Evolutionary conservation across 2,888 invertebrate genomes (phyloP).

Genomic region (Eupithecia inturbata): DNA sequence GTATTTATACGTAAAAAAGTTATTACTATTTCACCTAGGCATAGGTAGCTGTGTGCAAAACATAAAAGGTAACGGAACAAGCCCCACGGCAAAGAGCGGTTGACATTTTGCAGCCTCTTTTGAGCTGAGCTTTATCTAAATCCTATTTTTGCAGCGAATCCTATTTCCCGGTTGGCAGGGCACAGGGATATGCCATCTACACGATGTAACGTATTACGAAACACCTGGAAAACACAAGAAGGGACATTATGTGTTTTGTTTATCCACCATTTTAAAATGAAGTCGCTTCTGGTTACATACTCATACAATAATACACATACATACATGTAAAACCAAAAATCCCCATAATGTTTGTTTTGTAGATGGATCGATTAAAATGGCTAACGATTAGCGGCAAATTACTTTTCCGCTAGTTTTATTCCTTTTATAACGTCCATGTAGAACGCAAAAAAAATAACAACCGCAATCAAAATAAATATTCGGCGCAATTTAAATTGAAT

Average conservation of each 20-base stretch:
- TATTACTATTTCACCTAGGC: background rate
- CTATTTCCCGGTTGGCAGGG: slow-evolving; percentile 34
- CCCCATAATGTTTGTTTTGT: background rate
- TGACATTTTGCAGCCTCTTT: slow-evolving; percentile 31
- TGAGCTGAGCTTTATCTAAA: slow-evolving; percentile 33
- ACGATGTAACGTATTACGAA: slow-evolving; percentile 15
- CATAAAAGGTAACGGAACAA: background rate
- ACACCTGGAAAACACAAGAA: slow-evolving; percentile 5
- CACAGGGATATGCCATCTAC: slow-evolving; percentile 10
- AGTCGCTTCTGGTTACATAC: no score
- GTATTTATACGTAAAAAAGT: background rate
- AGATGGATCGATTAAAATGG: background rate
- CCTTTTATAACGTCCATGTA: no score
- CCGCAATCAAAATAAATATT: no score
- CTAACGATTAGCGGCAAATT: no score
- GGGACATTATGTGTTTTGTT: background rate
- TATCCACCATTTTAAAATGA: no score
- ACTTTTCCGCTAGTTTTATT: background rate
- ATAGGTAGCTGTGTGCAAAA: background rate
- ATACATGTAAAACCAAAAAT: no score
- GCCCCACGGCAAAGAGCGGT: background rate
- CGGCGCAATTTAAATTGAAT: no score
- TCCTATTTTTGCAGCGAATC: slow-evolving; percentile 35
- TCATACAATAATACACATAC: no score
- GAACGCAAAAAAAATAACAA: no score